Conservation (phyloP, 2,888 invertebrate species). For the Cantharis nigra region DNA sequence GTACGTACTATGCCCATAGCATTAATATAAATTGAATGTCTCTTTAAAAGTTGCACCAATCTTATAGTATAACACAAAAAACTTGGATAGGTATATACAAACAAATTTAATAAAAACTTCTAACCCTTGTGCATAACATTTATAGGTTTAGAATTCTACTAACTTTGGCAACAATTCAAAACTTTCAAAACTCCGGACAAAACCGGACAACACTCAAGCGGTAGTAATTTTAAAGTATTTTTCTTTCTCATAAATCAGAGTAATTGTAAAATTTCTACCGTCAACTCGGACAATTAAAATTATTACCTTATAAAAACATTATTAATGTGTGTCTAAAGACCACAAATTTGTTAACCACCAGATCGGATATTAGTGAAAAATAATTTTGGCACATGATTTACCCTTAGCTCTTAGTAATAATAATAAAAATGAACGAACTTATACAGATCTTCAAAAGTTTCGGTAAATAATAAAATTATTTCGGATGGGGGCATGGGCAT, state of each 20-base stretch:
- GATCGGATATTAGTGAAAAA: too few species aligned
- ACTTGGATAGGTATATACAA: neutral
- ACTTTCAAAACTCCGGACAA: neutral
- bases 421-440: too few species aligned
- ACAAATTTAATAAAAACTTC: neutral
- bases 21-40: neutral
- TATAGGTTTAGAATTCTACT: neutral
- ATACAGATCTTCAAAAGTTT: too few species aligned
- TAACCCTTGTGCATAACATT: neutral
- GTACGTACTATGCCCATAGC: neutral
- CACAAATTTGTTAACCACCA: neutral
- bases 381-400: too few species aligned
- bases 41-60: neutral
- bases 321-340: too few species aligned
- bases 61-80: neutral
- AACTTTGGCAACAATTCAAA: neutral
- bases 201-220: neutral
- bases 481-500: too few species aligned
- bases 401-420: too few species aligned
- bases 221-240: neutral
- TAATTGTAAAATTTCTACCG: neutral
- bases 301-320: neutral
- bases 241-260: neutral
- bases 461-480: too few species aligned
- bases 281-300: neutral